Evolutionary conservation across 2,888 invertebrate species (phyloP).

Genomic region (Sturmia bella): DNA sequence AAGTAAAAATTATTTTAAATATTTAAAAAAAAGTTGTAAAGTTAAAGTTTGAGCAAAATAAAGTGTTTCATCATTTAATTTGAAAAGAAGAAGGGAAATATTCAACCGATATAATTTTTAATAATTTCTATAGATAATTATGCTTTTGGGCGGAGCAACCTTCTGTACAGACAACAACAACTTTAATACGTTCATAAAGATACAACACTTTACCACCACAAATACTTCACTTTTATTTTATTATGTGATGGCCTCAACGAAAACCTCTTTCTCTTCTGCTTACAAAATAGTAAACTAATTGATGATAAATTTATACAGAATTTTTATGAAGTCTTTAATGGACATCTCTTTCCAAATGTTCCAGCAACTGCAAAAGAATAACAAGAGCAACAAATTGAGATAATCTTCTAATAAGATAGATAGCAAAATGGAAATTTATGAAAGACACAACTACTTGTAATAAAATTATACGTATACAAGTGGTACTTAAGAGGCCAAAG

Average conservation of each 20-base stretch:
- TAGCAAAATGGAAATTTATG: conserved; percentile 64
- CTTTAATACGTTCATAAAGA: neutral
- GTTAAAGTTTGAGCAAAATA: neutral
- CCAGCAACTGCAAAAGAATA: conserved; percentile 11
- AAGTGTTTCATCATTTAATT: conserved; percentile 11
- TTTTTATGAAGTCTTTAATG: conserved; percentile 45
- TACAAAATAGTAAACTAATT: conserved; percentile 65
- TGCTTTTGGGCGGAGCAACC: too few species aligned
- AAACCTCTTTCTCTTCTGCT: conserved; percentile 15
- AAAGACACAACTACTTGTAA: conserved; percentile 64
- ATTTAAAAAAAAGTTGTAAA: conserved; percentile 18
- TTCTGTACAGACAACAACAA: too few species aligned
- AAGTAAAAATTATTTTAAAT: neutral
- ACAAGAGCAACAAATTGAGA: conserved; percentile 54
- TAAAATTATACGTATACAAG: conserved; percentile 65
- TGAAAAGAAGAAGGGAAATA: neutral
- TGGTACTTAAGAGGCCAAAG: conserved; percentile 55
- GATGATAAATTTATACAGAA: conserved; percentile 64
- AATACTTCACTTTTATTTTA: neutral
- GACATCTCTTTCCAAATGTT: conserved; percentile 13
- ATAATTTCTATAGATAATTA: too few species aligned
- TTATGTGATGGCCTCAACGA: neutral
- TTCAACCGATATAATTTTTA: neutral
- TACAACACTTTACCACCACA: neutral
- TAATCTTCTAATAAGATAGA: conserved; percentile 63